phyloP scores from a whole-genome alignment of 1,140 invertebrate genomes.

The Formica exsecta region DNA sequence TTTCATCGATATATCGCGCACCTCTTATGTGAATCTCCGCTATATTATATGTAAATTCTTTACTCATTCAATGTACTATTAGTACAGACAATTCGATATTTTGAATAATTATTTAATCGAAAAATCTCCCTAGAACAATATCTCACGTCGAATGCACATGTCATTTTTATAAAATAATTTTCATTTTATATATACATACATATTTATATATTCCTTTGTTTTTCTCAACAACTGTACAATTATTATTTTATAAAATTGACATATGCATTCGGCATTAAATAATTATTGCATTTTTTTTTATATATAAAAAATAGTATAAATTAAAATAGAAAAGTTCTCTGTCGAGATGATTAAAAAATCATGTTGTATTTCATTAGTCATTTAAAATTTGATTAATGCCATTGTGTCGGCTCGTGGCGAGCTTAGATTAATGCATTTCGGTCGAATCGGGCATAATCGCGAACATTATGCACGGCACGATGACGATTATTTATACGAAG shows the following conservation, averaged over 20 bases:
- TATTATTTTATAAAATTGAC: too few relatives aligned
- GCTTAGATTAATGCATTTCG: slow-evolving; percentile 39
- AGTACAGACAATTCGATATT: neutral
- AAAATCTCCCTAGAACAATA: neutral
- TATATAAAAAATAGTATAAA: too few relatives aligned
- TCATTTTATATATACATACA: too few relatives aligned
- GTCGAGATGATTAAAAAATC: neutral
- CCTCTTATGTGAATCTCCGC: neutral
- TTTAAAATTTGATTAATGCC: slow-evolving; percentile 29
- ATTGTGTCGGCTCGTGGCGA: slow-evolving; percentile 10
- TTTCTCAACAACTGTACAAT: too few relatives aligned
- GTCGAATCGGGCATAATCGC: slow-evolving; percentile 51
- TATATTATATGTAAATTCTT: neutral
- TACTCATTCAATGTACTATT: neutral
- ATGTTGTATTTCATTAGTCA: neutral
- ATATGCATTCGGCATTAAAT: too few relatives aligned
- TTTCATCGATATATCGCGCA: slow-evolving; percentile 29
- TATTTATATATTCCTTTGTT: too few relatives aligned
- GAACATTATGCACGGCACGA: slow-evolving; percentile 45
- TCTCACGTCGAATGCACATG: neutral
- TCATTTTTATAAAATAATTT: too few relatives aligned
- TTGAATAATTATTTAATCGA: neutral
- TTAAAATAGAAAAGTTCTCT: neutral
- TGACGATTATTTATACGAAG: slow-evolving; percentile 57
- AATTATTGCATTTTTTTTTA: too few relatives aligned